Conservation (phyloP, 2,797 vertebrate species). For the Anguilla marmorata region DNA sequence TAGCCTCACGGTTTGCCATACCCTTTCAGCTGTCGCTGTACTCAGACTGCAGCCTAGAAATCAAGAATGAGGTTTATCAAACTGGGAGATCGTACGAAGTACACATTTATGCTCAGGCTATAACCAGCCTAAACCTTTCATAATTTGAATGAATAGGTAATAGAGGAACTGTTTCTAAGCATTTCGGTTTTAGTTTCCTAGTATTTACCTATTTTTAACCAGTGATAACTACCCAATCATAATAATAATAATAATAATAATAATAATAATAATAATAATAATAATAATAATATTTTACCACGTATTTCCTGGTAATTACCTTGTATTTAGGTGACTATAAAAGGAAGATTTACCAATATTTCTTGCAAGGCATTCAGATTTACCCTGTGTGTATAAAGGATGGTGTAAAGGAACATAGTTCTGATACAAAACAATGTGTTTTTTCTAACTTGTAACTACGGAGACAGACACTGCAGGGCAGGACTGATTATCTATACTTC, state of each 20-base stretch:
- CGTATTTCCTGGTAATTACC: not conserved
- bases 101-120: too few species aligned
- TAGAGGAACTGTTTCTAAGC: too few species aligned
- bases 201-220: too few species aligned
- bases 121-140: too few species aligned
- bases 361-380: not conserved
- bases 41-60: not conserved
- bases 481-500: constrained; percentile 41
- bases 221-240: too few species aligned
- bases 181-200: too few species aligned
- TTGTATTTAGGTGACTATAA: not conserved
- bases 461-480: constrained; percentile 30
- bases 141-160: too few species aligned
- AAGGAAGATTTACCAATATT: not conserved
- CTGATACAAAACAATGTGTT: not conserved
- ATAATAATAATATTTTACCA: not conserved
- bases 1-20: not conserved
- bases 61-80: not conserved
- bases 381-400: constrained; percentile 13
- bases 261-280: too few species aligned
- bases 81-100: too few species aligned
- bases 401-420: constrained; percentile 17
- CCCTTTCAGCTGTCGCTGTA: not conserved
- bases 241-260: too few species aligned
- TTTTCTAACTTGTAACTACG: constrained; percentile 40